Base-by-base conservation (phyloP, 2,888 invertebrate genomes). In the Drosophila cognata region DNA sequence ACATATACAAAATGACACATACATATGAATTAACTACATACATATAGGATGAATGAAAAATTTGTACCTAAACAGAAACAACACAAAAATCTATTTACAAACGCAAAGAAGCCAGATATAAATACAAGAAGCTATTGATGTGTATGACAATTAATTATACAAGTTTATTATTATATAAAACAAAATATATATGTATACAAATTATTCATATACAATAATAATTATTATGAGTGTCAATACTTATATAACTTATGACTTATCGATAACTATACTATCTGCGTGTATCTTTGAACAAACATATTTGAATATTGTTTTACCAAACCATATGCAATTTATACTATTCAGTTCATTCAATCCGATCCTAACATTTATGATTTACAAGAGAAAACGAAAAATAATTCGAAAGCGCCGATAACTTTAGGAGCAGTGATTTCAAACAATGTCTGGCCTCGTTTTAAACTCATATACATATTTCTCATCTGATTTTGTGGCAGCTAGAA, bases 71-170 rank as follows among this genome's bases (percentile, higher is more conserved):
- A 79, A 59, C 57, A 59, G 48, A 65, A 61, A 56, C 56, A 43
- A 66, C 46, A 31, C 46, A 64, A 64, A 61, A 28, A 65, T 80
- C 80, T 82, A 81, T 74, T 79, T 79, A 81, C 81, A 80, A 73
- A 53, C 21, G 48, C 18, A 50, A 53, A 53, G 41, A 64, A 68
- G n/a, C 21, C 55, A 66, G 50, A 66, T 62, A 55, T 28, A 43
- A 41, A 61, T 64, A 75, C 50, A 63, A 72, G 69, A 70, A 51
- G 72, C 77, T 79, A 84, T 85, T 82, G 89, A 86, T 86, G 85
- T 89, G 89, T 86, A 89, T 75, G 85, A 86, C 85, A 86, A 86
- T 86, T 86, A 86, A 89, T 80, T 89, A 85, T 89, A 86, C 85
- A 88, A 84, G 63, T 74, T 79, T 74, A 79, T 67, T 48, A 74